Evolutionary conservation across 2,888 invertebrate genomes (phyloP), one percentile per base, ranked within the genome.

Genomic region (Philaethria dido): DNA sequence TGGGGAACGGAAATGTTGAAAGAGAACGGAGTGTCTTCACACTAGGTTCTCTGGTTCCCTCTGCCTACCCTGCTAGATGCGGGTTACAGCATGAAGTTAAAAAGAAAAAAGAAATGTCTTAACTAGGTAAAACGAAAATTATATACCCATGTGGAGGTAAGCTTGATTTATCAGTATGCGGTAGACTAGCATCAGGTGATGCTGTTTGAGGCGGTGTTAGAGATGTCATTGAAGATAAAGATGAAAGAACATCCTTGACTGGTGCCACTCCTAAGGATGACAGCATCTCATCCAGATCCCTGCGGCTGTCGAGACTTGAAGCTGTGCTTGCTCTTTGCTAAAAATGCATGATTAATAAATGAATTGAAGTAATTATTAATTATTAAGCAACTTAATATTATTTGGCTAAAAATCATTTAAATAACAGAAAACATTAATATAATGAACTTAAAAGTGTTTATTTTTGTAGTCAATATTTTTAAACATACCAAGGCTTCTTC

Each of bases 251-350:
- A 85, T 97, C 97, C 79, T 97, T 97, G 29, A 97, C 96, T 0
- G 98, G 97, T 2, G 97, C 97, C 75, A 98, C 97, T 55, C 97
- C 98, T 62, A 98, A 89, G 0, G 97, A 97, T 0, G 96, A 96
- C 48, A 98, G 93, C 95, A 98, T 96, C 80, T 97, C 97, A 87
- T 98, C 97, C 69, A 98, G 86, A 82, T 97, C 97, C 61, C 96
- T 83, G 0, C 92, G 86, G 72, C 87, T 92, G 77, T 93, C 93
- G 69, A 92, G 63, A 74, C 90, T 90, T 1, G 93, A 92, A 0
- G 93, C 92, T 1, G 91, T 84, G 25, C 93, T 87, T 0, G 94
- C 94, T 29, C 94, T 86, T 82, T 88, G 87, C 92, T 91, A 75
- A 75, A 45, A n/a, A 57, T 48, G 1, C 3, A 39, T 39, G n/a